Evolutionary conservation across 1,140 invertebrate species (phyloP), one percentile per base, ranked within the genome.

Genomic region (Rhopalosiphum maidis): DNA sequence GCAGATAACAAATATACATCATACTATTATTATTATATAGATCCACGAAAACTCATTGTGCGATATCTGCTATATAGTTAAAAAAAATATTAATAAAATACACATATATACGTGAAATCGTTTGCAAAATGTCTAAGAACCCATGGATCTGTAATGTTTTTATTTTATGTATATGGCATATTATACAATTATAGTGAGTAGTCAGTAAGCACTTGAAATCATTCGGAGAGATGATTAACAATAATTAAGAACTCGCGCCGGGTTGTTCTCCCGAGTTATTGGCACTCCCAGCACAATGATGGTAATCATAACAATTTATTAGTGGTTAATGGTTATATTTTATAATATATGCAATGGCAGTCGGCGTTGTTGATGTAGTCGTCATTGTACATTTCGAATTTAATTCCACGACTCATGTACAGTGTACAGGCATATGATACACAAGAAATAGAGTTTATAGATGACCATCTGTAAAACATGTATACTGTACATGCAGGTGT

Each of bases 341-440:
- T 46, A 48, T 46, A 41, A 86, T 55, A 86, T 55, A 55, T 9
- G 22, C 30, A 25, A 23, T 41, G 23, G 8, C 83, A 41, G 37
- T 46, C 41, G 88, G 8, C 51, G 51, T 22, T 37, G 88, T 15
- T 35, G 51, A 55, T 37, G 51, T 41, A 41, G 15, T 35, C 35
- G 35, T 89, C 48, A 54, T 89, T 89, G 54, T 55, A 89, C 88
- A 41, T 89, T 55, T 55, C 35, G 51, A 89, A 89, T 89, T 37
- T 54, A 89, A 89, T 41, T 89, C 35, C 15, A 55, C 51, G 51
- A 89, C 30, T 88, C 21, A 46, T 46, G 7, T 46, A 46, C 9
- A 7, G 15, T 88, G 18, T 88, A 30, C 48, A 77, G 4, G 60
- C 60, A n/a, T 77, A 15, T 30, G n/a, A 77, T n/a, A 77, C 30